These are phyloP conservation scores for Tadarida brasiliensis DNA, from an alignment of 2,797 vertebrate species.

Conservation along the genomic window DNA sequence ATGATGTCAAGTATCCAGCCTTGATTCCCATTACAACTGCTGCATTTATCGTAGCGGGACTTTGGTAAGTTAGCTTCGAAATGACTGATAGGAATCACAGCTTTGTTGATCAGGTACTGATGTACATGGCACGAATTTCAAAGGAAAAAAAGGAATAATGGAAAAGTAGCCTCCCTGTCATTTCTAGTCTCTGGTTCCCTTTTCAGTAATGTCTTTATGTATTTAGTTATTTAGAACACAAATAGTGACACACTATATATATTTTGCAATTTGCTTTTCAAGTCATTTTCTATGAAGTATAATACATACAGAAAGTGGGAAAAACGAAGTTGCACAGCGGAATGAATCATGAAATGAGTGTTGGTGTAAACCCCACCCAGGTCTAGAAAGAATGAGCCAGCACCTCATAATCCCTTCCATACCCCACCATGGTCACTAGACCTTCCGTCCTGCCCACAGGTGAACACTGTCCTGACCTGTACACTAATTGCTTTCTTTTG, in stretches of 20 bases:
- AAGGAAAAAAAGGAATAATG: neutral
- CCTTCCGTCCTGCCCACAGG: neutral
- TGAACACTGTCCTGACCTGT: rapidly evolving
- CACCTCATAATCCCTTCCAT: rapidly evolving
- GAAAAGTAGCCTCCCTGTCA: neutral
- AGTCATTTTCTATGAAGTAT: neutral
- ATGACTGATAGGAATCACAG: neutral
- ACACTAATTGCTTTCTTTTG: neutral
- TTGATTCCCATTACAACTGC: conserved; percentile 94
- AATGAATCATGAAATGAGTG: neutral
- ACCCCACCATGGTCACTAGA: too few relatives aligned
- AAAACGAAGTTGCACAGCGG: neutral
- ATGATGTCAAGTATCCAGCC: conserved; percentile 93
- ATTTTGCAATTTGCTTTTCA: neutral
- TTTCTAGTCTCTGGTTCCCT: neutral
- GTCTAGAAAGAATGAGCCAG: neutral
- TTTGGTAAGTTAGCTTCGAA: conserved; percentile 91
- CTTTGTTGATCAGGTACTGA: neutral
- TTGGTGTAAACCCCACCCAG: neutral
- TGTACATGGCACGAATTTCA: neutral
- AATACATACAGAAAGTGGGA: neutral
- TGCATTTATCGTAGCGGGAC: conserved; percentile 94
- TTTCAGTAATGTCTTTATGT: neutral
- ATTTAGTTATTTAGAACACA: neutral
- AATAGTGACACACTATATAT: neutral